Conservation (phyloP, 2,888 invertebrate species). For the Harpagoxenus sublaevis region DNA sequence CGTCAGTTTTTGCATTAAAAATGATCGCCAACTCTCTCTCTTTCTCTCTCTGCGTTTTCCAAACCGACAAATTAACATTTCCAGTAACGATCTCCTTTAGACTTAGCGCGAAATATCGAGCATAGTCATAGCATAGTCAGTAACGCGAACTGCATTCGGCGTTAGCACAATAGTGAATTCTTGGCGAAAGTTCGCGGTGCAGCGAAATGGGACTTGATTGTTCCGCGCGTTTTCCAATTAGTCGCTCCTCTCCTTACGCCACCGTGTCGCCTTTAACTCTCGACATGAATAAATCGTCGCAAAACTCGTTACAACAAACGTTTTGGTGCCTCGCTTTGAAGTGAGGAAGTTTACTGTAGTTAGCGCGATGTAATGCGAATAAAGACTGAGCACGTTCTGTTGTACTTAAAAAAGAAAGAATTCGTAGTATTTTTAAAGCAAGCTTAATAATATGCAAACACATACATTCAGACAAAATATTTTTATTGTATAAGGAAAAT, state of each 20-base stretch:
- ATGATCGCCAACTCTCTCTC: neutral
- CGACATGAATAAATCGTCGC: constrained; percentile 37
- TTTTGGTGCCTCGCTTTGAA: constrained; percentile 29
- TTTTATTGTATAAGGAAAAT: neutral
- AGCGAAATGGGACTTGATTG: constrained; percentile 39
- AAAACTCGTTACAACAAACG: constrained; percentile 24
- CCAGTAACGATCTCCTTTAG: constrained; percentile 5
- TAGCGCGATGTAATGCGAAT: constrained; percentile 9
- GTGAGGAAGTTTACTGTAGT: constrained; percentile 23
- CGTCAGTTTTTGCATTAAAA: constrained; percentile 18
- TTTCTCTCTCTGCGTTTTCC: constrained; percentile 52
- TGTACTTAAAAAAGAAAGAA: neutral
- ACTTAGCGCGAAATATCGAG: constrained; percentile 63
- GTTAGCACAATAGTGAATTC: constrained; percentile 43
- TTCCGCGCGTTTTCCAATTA: constrained; percentile 51
- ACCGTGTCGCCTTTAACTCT: constrained; percentile 32
- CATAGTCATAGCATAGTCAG: no score
- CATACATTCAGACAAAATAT: neutral
- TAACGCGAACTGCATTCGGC: constrained; percentile 29
- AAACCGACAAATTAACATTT: constrained; percentile 65
- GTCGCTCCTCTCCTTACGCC: constrained; percentile 16
- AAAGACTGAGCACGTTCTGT: neutral
- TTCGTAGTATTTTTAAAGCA: neutral
- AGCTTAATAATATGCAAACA: neutral
- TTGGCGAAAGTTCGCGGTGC: constrained; percentile 40